These are phyloP conservation scores for Drosophila ustulata DNA, from an alignment of 2,888 invertebrate genomes.

Conservation along the genomic window DNA sequence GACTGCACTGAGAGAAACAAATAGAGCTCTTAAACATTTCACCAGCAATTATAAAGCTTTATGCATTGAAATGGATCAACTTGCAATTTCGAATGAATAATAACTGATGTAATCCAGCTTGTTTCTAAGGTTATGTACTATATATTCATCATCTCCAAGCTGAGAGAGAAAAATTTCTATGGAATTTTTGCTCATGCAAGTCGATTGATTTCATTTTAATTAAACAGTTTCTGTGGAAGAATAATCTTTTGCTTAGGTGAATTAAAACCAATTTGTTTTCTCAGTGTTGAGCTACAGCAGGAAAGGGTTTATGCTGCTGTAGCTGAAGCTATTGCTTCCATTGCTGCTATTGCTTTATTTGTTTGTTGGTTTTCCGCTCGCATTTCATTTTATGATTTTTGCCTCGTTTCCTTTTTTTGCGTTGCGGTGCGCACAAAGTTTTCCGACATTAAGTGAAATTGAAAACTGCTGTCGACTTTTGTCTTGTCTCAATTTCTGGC, in stretches of 20 bases:
- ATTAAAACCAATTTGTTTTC: neutral
- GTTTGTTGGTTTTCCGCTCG: conserved; percentile 41
- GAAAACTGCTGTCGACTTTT: conserved; percentile 66
- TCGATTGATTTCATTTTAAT: conserved; percentile 1
- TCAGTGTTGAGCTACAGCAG: conserved; percentile 8
- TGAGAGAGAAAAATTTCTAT: too few species aligned
- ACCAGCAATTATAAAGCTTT: too few species aligned
- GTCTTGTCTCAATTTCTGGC: conserved; percentile 72
- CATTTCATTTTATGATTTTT: conserved; percentile 57
- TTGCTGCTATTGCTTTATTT: conserved; percentile 34
- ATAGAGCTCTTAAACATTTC: neutral
- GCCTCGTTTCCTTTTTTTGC: conserved; percentile 20
- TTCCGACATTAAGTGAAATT: conserved; percentile 74
- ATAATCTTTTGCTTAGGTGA: neutral
- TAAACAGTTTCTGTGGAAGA: neutral
- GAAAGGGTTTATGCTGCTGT: conserved; percentile 24
- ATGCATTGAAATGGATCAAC: too few species aligned
- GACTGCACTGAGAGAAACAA: conserved; percentile 13
- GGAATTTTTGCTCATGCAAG: neutral
- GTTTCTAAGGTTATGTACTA: neutral
- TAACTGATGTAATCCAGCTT: neutral
- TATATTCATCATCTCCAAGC: too few species aligned
- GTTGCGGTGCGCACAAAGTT: conserved; percentile 44
- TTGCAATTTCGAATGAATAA: neutral
- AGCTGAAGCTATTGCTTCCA: conserved; percentile 1